A percentile compares a stretch with the other conserved stretches of the same genome.
Evolutionary conservation across 2,888 invertebrate species (phyloP).

Genomic region (Ceratothoa steindachneri): DNA sequence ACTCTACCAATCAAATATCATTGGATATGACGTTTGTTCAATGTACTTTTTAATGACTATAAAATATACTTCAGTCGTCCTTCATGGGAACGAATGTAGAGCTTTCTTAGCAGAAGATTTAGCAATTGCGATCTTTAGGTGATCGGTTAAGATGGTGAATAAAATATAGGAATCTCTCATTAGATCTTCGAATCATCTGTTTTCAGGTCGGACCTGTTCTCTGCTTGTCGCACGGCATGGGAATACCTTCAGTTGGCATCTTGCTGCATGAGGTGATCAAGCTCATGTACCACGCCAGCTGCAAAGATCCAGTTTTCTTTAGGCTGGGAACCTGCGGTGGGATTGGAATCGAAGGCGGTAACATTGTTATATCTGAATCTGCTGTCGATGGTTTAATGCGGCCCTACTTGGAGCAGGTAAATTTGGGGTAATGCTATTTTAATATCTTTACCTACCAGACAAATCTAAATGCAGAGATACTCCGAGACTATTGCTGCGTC

Average conservation of each 20-base stretch:
- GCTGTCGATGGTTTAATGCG: constrained; percentile 82
- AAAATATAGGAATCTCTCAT: too few species aligned
- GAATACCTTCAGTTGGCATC: constrained; percentile 91
- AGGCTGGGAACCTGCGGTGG: constrained; percentile 92
- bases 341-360: constrained; percentile 84
- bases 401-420: constrained; percentile 78
- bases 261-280: constrained; percentile 94
- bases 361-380: constrained; percentile 87
- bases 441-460: neutral
- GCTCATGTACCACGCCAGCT: constrained; percentile 87
- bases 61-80: too few species aligned
- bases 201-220: constrained; percentile 78
- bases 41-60: too few species aligned
- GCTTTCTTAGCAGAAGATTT: too few species aligned
- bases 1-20: too few species aligned
- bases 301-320: constrained; percentile 83
- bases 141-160: too few species aligned
- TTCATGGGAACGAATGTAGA: too few species aligned
- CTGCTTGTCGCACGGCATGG: constrained; percentile 98
- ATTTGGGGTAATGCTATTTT: constrained; percentile 52
- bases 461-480: too few species aligned
- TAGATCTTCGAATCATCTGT: too few species aligned
- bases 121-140: too few species aligned
- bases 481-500: too few species aligned
- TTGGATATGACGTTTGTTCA: too few species aligned